These are phyloP conservation scores for Zonitis immaculata DNA, from an alignment of 2,888 invertebrate genomes.

Conservation along the genomic window DNA sequence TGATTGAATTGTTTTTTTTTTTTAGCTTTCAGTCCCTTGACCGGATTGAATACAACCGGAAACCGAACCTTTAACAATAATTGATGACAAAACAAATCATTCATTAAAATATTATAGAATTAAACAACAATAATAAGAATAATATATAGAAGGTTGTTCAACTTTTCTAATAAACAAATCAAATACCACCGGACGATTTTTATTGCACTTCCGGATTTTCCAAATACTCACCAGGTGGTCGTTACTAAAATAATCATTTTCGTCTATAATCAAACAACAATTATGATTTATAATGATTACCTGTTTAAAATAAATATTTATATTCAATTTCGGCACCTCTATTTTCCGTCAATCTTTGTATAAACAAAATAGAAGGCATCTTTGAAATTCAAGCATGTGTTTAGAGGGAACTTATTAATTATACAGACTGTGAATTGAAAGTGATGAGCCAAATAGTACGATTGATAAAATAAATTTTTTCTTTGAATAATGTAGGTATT, in stretches of 20 bases:
- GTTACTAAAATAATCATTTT: not conserved
- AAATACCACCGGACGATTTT: not conserved
- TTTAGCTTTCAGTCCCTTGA: not conserved
- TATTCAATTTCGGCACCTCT: too few relatives aligned
- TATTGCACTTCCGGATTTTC: not conserved
- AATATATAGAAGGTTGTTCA: not conserved
- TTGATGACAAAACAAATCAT: not conserved
- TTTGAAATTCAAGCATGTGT: too few relatives aligned
- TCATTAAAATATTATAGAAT: not conserved
- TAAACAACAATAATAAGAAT: not conserved
- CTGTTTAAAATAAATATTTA: not conserved
- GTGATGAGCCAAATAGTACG: too few relatives aligned
- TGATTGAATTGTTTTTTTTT: too few relatives aligned
- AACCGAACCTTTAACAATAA: slow-evolving; percentile 14
- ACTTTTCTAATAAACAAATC: not conserved
- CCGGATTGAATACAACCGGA: slow-evolving; percentile 13
- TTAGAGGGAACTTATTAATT: too few relatives aligned
- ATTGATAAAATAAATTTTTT: not conserved
- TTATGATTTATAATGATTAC: not conserved
- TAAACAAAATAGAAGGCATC: too few relatives aligned
- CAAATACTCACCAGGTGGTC: not conserved
- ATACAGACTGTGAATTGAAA: too few relatives aligned
- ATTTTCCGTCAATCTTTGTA: too few relatives aligned
- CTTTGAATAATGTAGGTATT: not conserved
- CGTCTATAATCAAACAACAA: not conserved